phyloP scores from a whole-genome alignment of 2,113 vertebrate species.

The Zosterops hypoxanthus region DNA sequence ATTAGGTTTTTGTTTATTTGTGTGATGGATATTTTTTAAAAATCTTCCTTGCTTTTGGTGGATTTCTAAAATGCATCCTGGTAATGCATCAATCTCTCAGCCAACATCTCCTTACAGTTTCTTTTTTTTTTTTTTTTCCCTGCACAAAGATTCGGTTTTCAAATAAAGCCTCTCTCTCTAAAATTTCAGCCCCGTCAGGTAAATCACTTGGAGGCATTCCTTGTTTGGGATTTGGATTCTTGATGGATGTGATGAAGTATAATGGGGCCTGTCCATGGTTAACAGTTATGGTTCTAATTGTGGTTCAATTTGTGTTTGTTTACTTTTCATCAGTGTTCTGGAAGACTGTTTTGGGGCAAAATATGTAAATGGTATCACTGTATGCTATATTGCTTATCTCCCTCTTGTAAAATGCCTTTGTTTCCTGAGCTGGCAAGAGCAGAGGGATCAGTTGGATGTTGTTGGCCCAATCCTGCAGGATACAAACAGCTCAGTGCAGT shows the following conservation, averaged over 20 bases:
- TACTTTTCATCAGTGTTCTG: background rate
- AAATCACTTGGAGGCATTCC: background rate
- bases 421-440: background rate
- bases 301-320: slow-evolving; percentile 10
- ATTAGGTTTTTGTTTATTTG: slow-evolving; percentile 73
- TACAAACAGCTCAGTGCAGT: background rate
- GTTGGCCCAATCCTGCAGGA: background rate
- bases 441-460: background rate
- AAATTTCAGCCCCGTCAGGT: background rate
- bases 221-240: background rate
- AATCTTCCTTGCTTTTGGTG: slow-evolving; percentile 22
- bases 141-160: background rate
- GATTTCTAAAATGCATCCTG: slow-evolving; percentile 32
- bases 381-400: background rate
- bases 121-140: background rate
- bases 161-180: background rate
- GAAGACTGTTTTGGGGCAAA: background rate
- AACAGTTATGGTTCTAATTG: slow-evolving; percentile 30
- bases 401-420: background rate
- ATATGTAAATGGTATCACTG: background rate
- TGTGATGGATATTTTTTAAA: background rate
- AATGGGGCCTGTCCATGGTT: background rate
- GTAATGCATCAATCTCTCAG: slow-evolving; percentile 10
- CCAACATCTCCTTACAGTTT: background rate
- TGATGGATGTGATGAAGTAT: background rate